phyloP scores from a whole-genome alignment of 23 tunicate species.

The Diplosoma virens region DNA sequence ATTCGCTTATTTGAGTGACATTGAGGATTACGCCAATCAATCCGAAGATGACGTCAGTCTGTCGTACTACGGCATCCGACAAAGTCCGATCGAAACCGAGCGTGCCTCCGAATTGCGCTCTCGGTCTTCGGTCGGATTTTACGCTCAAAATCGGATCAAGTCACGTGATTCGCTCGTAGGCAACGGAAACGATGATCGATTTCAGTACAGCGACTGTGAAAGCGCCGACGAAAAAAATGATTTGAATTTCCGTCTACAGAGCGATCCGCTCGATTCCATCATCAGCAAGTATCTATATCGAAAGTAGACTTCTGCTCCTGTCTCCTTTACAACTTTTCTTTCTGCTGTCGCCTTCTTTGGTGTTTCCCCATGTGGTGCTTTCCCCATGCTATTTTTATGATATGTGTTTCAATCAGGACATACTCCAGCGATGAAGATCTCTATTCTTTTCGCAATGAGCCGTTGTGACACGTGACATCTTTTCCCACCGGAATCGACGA shows the following conservation, averaged over 20 bases:
- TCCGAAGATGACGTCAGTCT: constrained; percentile 62
- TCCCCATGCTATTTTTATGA: no score
- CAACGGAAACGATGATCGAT: background rate
- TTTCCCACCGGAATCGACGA: no score
- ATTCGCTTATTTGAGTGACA: background rate
- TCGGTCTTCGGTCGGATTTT: background rate
- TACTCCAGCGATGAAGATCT: no score
- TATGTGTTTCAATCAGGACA: no score
- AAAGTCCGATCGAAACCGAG: constrained; percentile 5
- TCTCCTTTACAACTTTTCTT: background rate
- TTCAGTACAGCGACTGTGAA: background rate
- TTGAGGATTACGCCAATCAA: background rate
- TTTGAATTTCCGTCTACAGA: background rate
- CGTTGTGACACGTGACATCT: no score
- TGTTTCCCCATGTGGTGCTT: no score
- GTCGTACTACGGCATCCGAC: constrained; percentile 33
- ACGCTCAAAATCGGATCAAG: background rate
- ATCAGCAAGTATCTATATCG: constrained; percentile 73
- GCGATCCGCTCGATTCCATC: constrained; percentile 48
- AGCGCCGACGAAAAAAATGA: no score
- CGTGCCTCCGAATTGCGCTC: background rate
- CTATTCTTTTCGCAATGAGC: no score
- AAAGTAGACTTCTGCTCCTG: background rate
- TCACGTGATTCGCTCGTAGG: background rate
- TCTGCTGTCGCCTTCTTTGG: background rate